phyloP scores from a whole-genome alignment of 2,113 vertebrate genomes.

The Montifringilla adamsi region DNA sequence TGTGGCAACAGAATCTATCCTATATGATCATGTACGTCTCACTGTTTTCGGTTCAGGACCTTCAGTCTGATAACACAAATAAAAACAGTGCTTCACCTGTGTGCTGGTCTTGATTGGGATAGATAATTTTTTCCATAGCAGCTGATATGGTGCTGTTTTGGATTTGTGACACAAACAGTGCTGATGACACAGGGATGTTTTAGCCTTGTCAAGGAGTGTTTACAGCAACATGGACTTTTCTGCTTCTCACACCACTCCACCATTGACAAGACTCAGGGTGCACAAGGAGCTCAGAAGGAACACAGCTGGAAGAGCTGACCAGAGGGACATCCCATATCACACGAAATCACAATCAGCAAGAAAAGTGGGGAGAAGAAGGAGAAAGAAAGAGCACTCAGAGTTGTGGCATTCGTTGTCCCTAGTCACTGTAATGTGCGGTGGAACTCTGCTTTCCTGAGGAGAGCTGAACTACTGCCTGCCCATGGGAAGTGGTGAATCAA shows the following conservation, averaged over 20 bases:
- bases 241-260: neutral
- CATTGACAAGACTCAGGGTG: accelerated
- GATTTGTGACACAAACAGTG: neutral
- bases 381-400: accelerated
- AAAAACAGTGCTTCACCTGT: neutral
- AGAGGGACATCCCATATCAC: neutral
- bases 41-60: neutral
- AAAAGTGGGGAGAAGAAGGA: neutral
- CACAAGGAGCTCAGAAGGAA: neutral
- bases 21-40: neutral
- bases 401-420: accelerated
- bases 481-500: neutral
- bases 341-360: neutral
- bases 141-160: neutral
- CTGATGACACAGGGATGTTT: neutral
- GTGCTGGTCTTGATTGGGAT: neutral
- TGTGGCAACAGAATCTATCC: neutral
- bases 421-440: accelerated
- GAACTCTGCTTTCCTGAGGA: neutral
- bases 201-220: neutral
- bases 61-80: neutral
- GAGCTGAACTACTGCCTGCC: neutral
- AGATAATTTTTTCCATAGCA: neutral
- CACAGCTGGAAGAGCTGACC: neutral
- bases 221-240: neutral